Percentiles rank a stretch among this genome's conserved stretches.
Conservation (phyloP, 1,140 invertebrate species). For the Diprion similis region DNA sequence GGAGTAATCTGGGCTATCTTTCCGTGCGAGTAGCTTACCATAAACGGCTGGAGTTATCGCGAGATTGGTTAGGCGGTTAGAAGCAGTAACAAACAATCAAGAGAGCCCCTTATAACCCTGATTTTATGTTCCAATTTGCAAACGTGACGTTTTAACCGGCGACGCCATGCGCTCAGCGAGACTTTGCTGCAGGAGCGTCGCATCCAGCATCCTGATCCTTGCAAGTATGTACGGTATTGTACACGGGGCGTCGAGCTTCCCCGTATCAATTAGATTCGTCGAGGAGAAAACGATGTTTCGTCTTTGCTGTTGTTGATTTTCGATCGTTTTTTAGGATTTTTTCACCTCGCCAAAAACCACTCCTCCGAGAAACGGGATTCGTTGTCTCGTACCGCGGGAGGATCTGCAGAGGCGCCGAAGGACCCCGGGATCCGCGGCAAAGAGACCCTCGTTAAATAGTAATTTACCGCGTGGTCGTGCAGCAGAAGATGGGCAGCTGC, state of each 20-base stretch:
- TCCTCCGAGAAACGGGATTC: too few species aligned
- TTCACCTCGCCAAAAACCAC: background rate
- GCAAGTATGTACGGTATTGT: conserved; percentile 25
- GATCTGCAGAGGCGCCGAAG: too few species aligned
- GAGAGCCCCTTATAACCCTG: conserved; percentile 48
- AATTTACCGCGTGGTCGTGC: background rate
- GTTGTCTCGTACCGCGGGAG: too few species aligned
- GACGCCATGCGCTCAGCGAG: conserved; percentile 27
- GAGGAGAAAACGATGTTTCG: background rate
- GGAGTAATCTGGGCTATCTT: too few species aligned
- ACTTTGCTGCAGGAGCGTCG: background rate
- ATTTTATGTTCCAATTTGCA: conserved; percentile 59
- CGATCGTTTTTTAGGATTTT: conserved; percentile 14
- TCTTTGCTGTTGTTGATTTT: background rate
- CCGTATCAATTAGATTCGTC: conserved; percentile 1
- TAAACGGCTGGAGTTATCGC: background rate
- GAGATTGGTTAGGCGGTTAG: conserved; percentile 38
- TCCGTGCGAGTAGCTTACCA: too few species aligned
- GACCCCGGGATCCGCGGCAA: too few species aligned
- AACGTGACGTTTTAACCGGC: conserved; percentile 52
- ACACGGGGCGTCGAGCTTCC: background rate
- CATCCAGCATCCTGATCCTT: conserved; percentile 30
- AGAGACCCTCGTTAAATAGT: background rate
- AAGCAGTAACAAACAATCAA: conserved; percentile 53
- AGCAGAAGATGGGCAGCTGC: background rate